Percentiles rank a stretch among this genome's conserved stretches.
phyloP scores from a whole-genome alignment of 2,888 invertebrate genomes.

The Acholoe squamosa region DNA sequence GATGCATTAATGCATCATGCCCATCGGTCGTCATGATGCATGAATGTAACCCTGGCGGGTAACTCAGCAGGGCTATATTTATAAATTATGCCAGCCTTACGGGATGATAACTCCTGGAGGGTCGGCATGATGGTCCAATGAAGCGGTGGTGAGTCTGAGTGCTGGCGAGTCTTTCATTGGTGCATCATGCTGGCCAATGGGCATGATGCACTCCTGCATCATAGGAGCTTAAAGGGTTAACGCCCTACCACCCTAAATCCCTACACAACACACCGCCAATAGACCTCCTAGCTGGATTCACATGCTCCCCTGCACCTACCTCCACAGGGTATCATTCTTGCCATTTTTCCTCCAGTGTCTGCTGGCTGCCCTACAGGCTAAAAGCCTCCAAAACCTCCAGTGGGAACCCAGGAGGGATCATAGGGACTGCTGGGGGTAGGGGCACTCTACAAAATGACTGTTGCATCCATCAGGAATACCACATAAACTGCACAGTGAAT shows the following conservation, averaged over 20 bases:
- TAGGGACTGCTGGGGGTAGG: background rate
- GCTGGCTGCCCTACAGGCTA: conserved; percentile 1
- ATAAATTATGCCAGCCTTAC: background rate
- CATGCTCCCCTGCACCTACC: conserved; percentile 49
- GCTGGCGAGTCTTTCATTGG: too few relatives aligned
- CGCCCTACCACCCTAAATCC: background rate
- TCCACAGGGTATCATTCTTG: conserved; percentile 16
- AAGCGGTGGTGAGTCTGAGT: too few relatives aligned
- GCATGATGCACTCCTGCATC: too few relatives aligned
- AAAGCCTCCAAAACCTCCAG: background rate
- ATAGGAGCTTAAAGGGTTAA: background rate
- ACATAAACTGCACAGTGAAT: too few relatives aligned
- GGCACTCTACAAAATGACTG: background rate
- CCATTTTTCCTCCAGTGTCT: conserved; percentile 42
- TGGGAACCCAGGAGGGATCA: background rate
- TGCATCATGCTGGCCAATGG: too few relatives aligned
- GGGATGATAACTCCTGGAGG: background rate
- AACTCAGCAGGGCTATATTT: too few relatives aligned
- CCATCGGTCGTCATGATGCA: too few relatives aligned
- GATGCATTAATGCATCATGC: too few relatives aligned
- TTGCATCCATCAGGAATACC: too few relatives aligned
- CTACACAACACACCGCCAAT: background rate
- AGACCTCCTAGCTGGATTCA: conserved; percentile 1
- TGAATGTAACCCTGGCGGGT: too few relatives aligned
- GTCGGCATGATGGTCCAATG: too few relatives aligned